phyloP scores from a whole-genome alignment of 2,797 vertebrate species.

The Anableps anableps region DNA sequence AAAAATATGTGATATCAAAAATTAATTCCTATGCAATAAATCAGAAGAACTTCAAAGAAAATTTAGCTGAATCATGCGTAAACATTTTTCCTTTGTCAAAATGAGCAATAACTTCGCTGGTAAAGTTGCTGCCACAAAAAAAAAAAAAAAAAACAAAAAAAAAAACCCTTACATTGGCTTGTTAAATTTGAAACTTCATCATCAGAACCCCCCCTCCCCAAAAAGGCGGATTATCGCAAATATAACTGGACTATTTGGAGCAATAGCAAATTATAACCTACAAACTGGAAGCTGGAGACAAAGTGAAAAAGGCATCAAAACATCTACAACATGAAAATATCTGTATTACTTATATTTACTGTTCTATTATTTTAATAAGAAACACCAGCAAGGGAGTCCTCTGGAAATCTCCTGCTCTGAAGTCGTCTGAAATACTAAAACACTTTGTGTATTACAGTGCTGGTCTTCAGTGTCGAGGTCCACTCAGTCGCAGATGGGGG shows the following conservation, averaged over 20 bases:
- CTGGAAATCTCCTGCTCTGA: neutral
- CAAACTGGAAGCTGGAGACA: neutral
- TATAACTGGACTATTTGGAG: neutral
- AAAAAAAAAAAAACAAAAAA: too few species aligned
- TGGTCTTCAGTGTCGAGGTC: constrained; percentile 55
- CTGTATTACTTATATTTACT: neutral
- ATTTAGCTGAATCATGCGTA: neutral
- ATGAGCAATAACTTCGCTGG: neutral
- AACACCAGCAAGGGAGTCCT: neutral
- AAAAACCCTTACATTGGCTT: neutral
- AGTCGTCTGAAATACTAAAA: constrained; percentile 6
- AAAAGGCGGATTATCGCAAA: neutral
- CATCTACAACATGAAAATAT: neutral
- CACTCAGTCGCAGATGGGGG: constrained; percentile 48
- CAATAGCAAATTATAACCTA: neutral
- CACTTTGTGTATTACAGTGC: neutral
- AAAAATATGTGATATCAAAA: neutral
- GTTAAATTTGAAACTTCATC: neutral
- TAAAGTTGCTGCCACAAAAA: neutral
- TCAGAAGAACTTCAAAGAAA: neutral
- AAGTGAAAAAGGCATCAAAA: neutral
- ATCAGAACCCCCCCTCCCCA: too few species aligned
- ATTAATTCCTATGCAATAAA: neutral
- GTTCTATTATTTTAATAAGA: neutral
- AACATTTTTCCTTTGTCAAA: neutral